Percentiles rank a stretch among this genome's conserved stretches.
Conservation (phyloP, 1,140 invertebrate genomes). For the Lethrus apterus region DNA sequence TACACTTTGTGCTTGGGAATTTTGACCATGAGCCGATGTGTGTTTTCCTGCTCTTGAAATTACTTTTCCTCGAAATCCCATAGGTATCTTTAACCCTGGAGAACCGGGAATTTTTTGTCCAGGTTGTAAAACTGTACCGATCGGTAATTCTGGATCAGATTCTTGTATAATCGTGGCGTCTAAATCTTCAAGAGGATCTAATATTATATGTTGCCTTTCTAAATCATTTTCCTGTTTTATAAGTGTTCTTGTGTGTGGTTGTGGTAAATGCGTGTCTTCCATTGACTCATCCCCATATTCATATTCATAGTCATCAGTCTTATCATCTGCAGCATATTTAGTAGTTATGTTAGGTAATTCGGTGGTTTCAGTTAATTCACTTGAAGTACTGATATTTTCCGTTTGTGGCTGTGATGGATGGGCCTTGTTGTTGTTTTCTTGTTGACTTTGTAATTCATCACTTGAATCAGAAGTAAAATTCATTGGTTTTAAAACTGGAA, state of each 20-base stretch:
- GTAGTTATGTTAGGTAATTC: constrained; percentile 37
- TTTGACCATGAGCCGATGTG: constrained; percentile 49
- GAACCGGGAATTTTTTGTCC: constrained; percentile 54
- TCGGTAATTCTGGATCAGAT: constrained; percentile 35
- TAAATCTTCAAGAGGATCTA: constrained; percentile 46
- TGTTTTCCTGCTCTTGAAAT: constrained; percentile 50
- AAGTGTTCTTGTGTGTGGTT: constrained; percentile 17
- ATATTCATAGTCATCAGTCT: constrained; percentile 45
- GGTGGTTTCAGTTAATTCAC: constrained; percentile 40
- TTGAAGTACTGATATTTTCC: constrained; percentile 30
- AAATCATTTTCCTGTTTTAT: constrained; percentile 22
- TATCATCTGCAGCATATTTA: constrained; percentile 49
- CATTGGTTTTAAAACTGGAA: too few species aligned
- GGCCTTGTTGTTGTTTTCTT: too few species aligned
- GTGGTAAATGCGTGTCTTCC: constrained; percentile 1
- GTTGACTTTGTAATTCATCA: constrained; percentile 15
- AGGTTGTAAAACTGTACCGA: constrained; percentile 51
- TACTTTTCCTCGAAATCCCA: constrained; percentile 59
- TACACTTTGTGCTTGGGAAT: constrained; percentile 59
- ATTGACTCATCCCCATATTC: constrained; percentile 39
- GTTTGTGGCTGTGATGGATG: constrained; percentile 1
- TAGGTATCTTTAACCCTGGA: constrained; percentile 56
- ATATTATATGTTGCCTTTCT: constrained; percentile 46
- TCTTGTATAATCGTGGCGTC: constrained; percentile 47
- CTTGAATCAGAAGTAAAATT: too few species aligned